Evolutionary conservation across 2,888 invertebrate species (phyloP), one percentile per base, ranked within the genome.

Genomic region (Drosophila macrothrix): DNA sequence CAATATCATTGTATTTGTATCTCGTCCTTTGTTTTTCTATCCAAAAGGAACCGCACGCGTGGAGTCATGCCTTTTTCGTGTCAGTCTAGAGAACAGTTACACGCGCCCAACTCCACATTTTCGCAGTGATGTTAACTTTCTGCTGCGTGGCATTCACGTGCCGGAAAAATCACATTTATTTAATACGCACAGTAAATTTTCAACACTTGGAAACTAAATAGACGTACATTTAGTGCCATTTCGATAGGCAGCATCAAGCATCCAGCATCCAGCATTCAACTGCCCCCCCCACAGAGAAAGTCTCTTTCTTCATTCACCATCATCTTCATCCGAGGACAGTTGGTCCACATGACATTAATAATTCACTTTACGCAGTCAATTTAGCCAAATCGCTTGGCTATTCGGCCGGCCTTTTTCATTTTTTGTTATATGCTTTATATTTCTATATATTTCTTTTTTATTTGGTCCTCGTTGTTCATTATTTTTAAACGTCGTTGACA

Each of bases 281-380:
- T n/a, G 7, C 39, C 25, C 35, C 39, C 39, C 25, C 0, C 31
- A 29, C 4, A n/a, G 4, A 3, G 19, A 25, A 14, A 6, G 46
- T 28, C 19, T 19, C 14, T 16, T 10, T 14, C 14, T 35, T 22
- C 14, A 14, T 29, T 52, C 16, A 16, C 16, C 52, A 28, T 35
- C 53, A 22, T 35, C 29, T 14, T 25, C 41, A 31, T 58, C 59
- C 28, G 31, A 31, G 58, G 50, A 33, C 69, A 29, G 19, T 37
- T 53, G n/a, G 19, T 41, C 60, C 67, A 90, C 76, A 90, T 90
- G 86, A 88, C 86, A 87, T 87, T 90, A 90, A 87, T 88, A 87
- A 87, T 88, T 87, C 88, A 87, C 86, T 90, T 88, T 85, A 70
- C 83, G 80, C 88, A 88, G 90, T 88, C 86, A 90, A 87, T 87